Evolutionary conservation across 2,888 invertebrate species (phyloP).

Genomic region (Calameuta idolon): DNA sequence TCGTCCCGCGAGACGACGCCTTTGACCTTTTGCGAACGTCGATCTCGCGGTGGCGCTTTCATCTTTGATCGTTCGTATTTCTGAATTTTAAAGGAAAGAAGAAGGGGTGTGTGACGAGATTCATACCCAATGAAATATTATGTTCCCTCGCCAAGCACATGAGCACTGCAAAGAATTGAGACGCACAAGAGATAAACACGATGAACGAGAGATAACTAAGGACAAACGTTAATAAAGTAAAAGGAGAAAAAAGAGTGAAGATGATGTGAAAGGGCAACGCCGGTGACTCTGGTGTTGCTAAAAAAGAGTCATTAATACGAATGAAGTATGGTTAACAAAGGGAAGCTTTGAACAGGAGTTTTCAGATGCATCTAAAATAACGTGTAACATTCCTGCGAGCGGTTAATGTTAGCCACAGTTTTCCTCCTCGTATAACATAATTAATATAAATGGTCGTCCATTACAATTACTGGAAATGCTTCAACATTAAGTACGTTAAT

Average conservation of each 20-base stretch:
- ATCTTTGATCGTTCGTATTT: background rate
- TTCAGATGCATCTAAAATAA: conserved; percentile 53
- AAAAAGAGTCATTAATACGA: background rate
- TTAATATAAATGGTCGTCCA: conserved; percentile 60
- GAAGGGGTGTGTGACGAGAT: background rate
- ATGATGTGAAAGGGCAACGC: background rate
- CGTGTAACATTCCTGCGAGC: conserved; percentile 47
- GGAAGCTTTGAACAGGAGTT: conserved; percentile 50
- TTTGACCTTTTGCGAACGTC: background rate
- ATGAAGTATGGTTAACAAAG: conserved; percentile 28
- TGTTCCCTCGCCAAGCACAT: background rate
- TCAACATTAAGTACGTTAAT: conserved; percentile 45
- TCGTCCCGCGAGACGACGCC: background rate
- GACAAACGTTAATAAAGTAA: conserved; percentile 15
- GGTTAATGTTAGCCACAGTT: conserved; percentile 61
- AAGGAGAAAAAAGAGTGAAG: background rate
- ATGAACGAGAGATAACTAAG: conserved; percentile 17
- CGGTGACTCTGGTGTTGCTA: background rate
- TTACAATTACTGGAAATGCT: conserved; percentile 60
- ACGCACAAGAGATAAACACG: conserved; percentile 15
- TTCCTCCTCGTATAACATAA: conserved; percentile 53
- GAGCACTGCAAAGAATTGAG: conserved; percentile 42
- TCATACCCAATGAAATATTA: background rate
- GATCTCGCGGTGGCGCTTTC: background rate
- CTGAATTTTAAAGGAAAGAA: background rate